Base-by-base conservation (phyloP, 2,797 vertebrate genomes). In the Helicolenus hilgendorfi region DNA sequence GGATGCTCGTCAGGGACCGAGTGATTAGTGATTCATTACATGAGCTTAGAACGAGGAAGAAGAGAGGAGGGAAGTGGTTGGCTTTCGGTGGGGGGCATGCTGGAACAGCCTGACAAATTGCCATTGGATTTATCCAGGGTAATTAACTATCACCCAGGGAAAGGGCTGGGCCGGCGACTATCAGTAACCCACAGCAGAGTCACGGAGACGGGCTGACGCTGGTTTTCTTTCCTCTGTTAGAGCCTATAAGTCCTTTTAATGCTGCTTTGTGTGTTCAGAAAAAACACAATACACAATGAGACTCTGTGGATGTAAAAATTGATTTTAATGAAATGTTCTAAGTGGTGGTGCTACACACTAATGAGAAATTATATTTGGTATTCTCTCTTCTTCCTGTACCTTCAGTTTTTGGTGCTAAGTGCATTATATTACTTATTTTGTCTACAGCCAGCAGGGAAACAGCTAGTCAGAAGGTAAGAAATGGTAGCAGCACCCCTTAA, bases 1-100 rank as follows among this genome's bases (percentile, higher is more conserved):
- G 97, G 97, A 98, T 97, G 97, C 95, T 98, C 97, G 96, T 98
- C 96, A 95, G 95, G 94, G 97, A 97, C 96, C 82, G 90, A 96
- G 97, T 98, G 97, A 98, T 98, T 97, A 96, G 95, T 96, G 97
- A 98, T 98, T 98, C 98, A 98, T 98, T 98, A 98, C 97, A 97
- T 94, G 92, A 96, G 97, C 97, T 98, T 98, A 98, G 96, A 97
- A 96, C 72, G 92, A 97, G 91, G 92, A 96, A 96, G 84, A 95
- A 88, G 89, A 92, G 86, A 83, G 86, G 73, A 89, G 91, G 89
- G 82, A 92, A 87, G 89, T 83, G 85, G 81, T 77, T 86, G 70
- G 70, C 75, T 81, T 86, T 91, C 33, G 8, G 78, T 76, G 18
- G 62, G 31, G 83, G 89, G 81, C 45, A 81, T 77, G 89, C 81